Base-by-base conservation (phyloP, 2,797 vertebrate genomes). In the Gadopsis bispinosus region DNA sequence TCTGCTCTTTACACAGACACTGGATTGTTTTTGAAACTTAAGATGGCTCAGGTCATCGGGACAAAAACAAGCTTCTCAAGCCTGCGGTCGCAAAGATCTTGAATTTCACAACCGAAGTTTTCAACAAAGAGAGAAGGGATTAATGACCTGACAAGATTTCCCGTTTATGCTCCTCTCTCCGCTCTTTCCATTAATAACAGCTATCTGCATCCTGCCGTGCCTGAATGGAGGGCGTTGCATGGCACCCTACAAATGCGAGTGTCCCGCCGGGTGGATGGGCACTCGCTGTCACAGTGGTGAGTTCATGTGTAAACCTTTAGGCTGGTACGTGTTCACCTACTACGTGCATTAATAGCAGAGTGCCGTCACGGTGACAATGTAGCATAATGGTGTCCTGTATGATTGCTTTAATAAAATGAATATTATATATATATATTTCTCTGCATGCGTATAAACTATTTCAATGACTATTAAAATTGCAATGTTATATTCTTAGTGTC, bases 131-230 rank as follows among this genome's bases (percentile, higher is more conserved):
- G 7, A 55, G 26, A 11, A 2, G 7, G 45, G 37, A 50, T 17
- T 3, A 35, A 12, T 69, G 58, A 61, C 10, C 4, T 41, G 10
- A n/a, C 26, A 47, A 12, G 7, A 20, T 8, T 51, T 69, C 29
- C 50, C 69, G 29, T 83, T 75, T 43, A 13, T 8, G 0, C 56
- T 62, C 22, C 10, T 53, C 19, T 37, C 31, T 73, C n/a, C 16
- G 67, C 20, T 73, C 13, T 64, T n/a, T 22, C 50, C 22, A 80
- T 14, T 33, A 10, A 53, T 41, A n/a, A 50, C 77, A 99, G 98
- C 98, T 0, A 99, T 99, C 89, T 99, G 98, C 93, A 98, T 99
- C 88, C 93, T 99, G 80, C 98, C 97, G 0, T 99, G 98, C 86
- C 94, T 99, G 88, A 99, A 99, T 0, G 97, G 98, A 22, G 98